Base-by-base conservation (phyloP, 2,113 vertebrate species). In the Perccottus glenii region DNA sequence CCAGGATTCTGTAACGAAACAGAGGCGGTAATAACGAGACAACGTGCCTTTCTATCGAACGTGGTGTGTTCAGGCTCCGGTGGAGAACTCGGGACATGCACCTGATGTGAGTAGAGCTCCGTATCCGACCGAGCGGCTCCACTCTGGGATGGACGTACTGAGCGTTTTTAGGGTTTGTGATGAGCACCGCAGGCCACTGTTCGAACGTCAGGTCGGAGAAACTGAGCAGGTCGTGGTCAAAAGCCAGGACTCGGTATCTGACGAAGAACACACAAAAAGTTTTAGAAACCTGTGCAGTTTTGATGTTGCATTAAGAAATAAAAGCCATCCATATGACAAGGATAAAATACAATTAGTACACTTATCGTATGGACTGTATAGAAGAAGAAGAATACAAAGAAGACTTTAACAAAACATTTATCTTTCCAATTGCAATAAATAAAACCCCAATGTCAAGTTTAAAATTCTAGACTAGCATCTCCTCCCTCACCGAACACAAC, bases 211-310 rank as follows among this genome's bases (percentile, higher is more conserved):
- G 82, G 85, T 99, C 98, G 15, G 93, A 91, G 10, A 99, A 99
- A 79, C 96, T 99, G 63, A 99, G 87, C 75, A 99, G 93, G 90
- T 99, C 96, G 0, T 99, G 96, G 82, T 99, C 98, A 55, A 99
- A 95, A 0, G 91, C 96, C 77, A 99, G 91, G 61, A 99, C 87
- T 50, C 98, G 94, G 85, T 95, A 99, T 86, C 98, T 99, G 77
- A n/a, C 35, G 44, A 58, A 27, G 5, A n/a, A 0, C 14, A 6
- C n/a, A 33, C 8, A 61, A n/a, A n/a, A n/a, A n/a, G 35, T 38
- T 2, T 9, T 56, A 46, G 12, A 46, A 46, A 40, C 8, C 5
- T 40, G 5, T 40, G 8, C 38, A 27, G 19, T 27, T 27, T 27
- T 27, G 19, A 1, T 27, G 19, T 27, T 27, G 19, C 19, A 27